phyloP scores from a whole-genome alignment of 2,888 invertebrate genomes.

The Apomyelois bistriatella region DNA sequence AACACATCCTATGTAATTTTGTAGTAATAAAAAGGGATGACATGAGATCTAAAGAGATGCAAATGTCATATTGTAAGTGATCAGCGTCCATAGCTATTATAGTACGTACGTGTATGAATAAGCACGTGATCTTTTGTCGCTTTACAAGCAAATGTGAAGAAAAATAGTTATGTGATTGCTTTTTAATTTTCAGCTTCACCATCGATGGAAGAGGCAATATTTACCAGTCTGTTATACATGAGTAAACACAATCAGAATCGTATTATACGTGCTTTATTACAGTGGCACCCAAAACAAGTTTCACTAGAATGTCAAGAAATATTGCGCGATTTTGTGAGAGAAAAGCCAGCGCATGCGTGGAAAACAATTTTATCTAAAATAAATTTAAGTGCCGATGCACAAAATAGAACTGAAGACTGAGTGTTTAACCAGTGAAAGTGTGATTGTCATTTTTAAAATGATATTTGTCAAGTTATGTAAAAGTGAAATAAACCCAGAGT shows the following conservation, averaged over 20 bases:
- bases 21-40: too few relatives aligned
- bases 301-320: constrained; percentile 45
- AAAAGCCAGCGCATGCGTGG: constrained; percentile 52
- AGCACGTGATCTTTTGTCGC: too few relatives aligned
- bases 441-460: not conserved
- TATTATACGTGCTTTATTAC: constrained; percentile 44
- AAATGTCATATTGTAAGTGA: too few relatives aligned
- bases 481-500: not conserved
- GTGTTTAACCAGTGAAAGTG: not conserved
- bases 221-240: constrained; percentile 55
- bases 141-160: too few relatives aligned
- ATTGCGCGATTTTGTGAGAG: constrained; percentile 46
- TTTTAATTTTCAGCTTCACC: constrained; percentile 48
- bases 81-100: too few relatives aligned
- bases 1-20: too few relatives aligned
- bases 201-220: constrained; percentile 55
- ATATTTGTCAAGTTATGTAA: not conserved
- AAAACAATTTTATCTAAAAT: constrained; percentile 36
- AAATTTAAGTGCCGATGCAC: not conserved
- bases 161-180: too few relatives aligned
- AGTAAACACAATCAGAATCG: constrained; percentile 46
- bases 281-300: constrained; percentile 46
- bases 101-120: too few relatives aligned
- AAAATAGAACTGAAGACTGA: not conserved
- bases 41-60: too few relatives aligned